Evolutionary conservation across 2,113 vertebrate species (phyloP), one percentile per base, ranked within the genome.

Genomic region (Nematolebias whitei): DNA sequence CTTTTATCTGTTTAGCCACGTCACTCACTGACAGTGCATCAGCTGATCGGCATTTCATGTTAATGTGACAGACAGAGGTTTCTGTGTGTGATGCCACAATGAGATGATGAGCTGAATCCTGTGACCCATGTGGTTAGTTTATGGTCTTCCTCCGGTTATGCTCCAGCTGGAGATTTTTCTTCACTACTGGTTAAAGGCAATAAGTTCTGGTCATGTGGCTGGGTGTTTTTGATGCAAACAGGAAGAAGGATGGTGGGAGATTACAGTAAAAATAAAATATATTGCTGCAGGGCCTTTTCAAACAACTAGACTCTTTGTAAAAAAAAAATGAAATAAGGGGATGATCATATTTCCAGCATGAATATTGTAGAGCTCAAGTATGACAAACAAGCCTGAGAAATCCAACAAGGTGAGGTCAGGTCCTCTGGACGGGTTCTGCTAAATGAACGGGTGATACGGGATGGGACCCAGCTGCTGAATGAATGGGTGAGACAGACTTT

Each of bases 41-140:
- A 83, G 81, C 78, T 88, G 85, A 87, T 79, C 49, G 24, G 43
- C 51, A 71, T 75, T 78, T 80, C 55, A 59, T 54, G 68, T 71
- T 79, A 73, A 76, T 47, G 18, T 79, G 78, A 87, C 73, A 71
- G 63, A 41, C 78, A 57, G 62, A 35, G 43, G 73, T 68, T 76
- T 80, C 32, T 79, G 70, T 79, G 62, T 66, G 66, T 22, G 75
- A 83, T 83, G 76, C 72, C 50, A 67, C 77, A 66, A 85, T 76
- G 64, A 65, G 57, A 78, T 71, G 64, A 78, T 71, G 69, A 85
- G 52, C 41, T 23, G 1, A 83, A 80, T 87, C 87, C 70, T 85
- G 76, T 90, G 89, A 90, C 86, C 68, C 48, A 40, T 52, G 49
- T 57, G 56, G 68, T 26, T 54, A 24, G 38, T 84, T 80, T 71